Evolutionary conservation across 2,113 vertebrate species (phyloP), one percentile per base, ranked within the genome.

Genomic region (Casuarius casuarius): DNA sequence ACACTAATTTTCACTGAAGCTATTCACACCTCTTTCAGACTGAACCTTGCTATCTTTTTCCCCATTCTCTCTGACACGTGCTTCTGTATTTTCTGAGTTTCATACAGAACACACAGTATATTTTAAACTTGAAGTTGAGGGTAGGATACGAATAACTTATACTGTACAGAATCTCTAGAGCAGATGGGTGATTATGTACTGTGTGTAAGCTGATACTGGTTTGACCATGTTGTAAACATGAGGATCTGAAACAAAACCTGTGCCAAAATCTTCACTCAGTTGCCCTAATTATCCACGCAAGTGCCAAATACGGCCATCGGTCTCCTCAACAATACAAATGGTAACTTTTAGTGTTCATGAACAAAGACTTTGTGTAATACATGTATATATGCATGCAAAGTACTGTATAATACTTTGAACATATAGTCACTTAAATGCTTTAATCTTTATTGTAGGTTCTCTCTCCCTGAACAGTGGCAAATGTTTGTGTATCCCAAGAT

Each of bases 401-500:
- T 44, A 68, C 83, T 62, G 22, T 56, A 29, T 42, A 54, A 72
- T 49, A 78, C 62, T 73, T 84, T 29, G 42, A 67, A 48, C 10
- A 31, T 22, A 48, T 16, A 66, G 8, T 51, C 22, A 61, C 15
- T 67, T 73, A 78, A 74, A 74, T 58, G 15, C 26, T 83, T 75
- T 58, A 70, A 70, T 63, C 26, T 68, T 72, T 77, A 61, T 35
- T 86, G 5, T 16, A 42, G 28, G 38, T 40, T 82, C 33, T 8
- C 14, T 68, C 83, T 38, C 62, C 58, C 58, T 68, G 71, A 75
- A 18, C 44, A 95, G 88, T 28, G 80, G 92, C 38, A 40, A 95
- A 84, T 65, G 84, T 58, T 73, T 97, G 40, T 95, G 91, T 19
- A 49, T 94, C 72, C 96, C 92, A 19, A 81, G 66, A 73, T 26